phyloP scores from a whole-genome alignment of 2,113 vertebrate species.

The Gadus chalcogrammus region DNA sequence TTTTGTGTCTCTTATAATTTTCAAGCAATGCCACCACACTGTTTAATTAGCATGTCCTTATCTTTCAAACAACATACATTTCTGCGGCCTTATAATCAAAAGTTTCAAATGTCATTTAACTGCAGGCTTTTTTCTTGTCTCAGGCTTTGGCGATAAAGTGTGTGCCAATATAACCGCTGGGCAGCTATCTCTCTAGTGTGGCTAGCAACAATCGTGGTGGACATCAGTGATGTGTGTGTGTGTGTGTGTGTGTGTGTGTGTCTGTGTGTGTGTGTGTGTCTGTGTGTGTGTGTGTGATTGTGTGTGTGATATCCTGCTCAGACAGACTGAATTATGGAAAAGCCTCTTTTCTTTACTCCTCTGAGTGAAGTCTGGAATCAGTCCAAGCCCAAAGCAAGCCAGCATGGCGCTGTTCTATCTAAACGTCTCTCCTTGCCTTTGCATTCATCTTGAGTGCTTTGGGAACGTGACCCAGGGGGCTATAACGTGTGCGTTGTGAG shows the following conservation, averaged over 20 bases:
- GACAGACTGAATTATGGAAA: slow-evolving; percentile 44
- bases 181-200: too few relatives aligned
- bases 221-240: too few relatives aligned
- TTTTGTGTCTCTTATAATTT: slow-evolving; percentile 8
- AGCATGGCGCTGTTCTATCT: slow-evolving; percentile 56
- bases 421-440: slow-evolving; percentile 51
- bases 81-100: neutral
- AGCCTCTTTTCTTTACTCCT: slow-evolving; percentile 40
- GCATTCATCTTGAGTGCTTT: slow-evolving; percentile 52
- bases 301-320: slow-evolving; percentile 31
- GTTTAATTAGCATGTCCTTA: neutral
- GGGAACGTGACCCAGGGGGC: slow-evolving; percentile 37
- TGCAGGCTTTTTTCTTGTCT: too few relatives aligned
- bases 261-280: too few relatives aligned
- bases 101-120: too few relatives aligned
- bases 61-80: neutral
- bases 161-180: too few relatives aligned
- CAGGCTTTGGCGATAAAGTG: too few relatives aligned
- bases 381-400: slow-evolving; percentile 43
- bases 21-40: too few relatives aligned
- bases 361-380: slow-evolving; percentile 27
- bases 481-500: slow-evolving; percentile 48
- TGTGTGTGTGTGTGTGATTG: too few relatives aligned
- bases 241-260: too few relatives aligned
- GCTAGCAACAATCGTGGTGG: too few relatives aligned